Conservation (phyloP, 2,888 invertebrate species). For the Phengaris arion region DNA sequence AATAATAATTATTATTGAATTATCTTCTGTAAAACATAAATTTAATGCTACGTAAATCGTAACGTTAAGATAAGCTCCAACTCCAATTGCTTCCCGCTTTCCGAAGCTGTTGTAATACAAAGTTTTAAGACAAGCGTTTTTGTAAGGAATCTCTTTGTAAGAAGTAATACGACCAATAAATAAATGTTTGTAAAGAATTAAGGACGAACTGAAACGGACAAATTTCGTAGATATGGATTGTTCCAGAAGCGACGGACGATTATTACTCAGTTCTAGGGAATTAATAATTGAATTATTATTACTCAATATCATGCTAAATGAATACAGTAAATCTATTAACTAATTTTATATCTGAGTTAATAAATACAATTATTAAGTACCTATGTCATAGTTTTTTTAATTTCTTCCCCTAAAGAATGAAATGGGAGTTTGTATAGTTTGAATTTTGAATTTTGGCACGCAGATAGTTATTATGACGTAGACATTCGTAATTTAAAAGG, state of each 20-base stretch:
- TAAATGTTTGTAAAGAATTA: not conserved
- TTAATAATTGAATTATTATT: not conserved
- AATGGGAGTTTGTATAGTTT: too few species aligned
- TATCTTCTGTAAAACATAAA: not conserved
- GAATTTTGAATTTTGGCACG: too few species aligned
- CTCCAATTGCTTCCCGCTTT: not conserved
- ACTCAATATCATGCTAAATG: not conserved
- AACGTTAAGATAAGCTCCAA: not conserved
- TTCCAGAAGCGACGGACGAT: not conserved
- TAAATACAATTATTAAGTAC: too few species aligned
- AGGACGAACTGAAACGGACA: not conserved
- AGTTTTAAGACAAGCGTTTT: not conserved
- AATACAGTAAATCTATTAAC: not conserved
- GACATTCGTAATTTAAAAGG: too few species aligned
- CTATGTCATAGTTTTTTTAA: too few species aligned
- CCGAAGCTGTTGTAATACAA: conserved; percentile 2
- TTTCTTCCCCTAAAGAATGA: too few species aligned
- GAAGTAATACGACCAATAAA: not conserved
- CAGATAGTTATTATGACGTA: too few species aligned
- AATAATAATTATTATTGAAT: too few species aligned
- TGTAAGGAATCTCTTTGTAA: not conserved
- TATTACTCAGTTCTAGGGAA: not conserved
- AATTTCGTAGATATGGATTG: not conserved
- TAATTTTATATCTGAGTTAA: not conserved
- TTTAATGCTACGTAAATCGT: not conserved